A percentile compares a stretch with the other conserved stretches of the same genome.
These are phyloP conservation scores for Oxyscelio sp. DNA, from an alignment of 2,888 invertebrate genomes.

Conservation along the genomic window DNA sequence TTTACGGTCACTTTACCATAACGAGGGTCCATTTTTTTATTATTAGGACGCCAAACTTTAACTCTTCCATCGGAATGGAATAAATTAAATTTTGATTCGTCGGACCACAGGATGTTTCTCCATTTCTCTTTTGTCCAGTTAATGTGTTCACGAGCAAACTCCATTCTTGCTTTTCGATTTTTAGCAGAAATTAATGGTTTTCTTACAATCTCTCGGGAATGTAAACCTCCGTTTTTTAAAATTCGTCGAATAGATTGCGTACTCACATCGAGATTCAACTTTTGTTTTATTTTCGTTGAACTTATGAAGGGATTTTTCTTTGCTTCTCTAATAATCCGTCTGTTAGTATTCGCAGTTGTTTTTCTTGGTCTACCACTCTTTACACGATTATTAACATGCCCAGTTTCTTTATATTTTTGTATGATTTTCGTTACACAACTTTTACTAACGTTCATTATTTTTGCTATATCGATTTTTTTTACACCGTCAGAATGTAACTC, in stretches of 20 bases:
- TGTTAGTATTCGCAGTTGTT: not conserved
- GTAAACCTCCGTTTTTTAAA: conserved; percentile 6
- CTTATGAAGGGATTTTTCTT: conserved; percentile 20
- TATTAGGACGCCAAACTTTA: conserved; percentile 24
- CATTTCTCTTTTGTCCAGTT: conserved; percentile 10
- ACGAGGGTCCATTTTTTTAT: not conserved
- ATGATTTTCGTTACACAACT: conserved; percentile 19
- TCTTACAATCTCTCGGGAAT: conserved; percentile 17
- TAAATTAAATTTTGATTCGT: conserved; percentile 32
- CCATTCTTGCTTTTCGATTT: conserved; percentile 27
- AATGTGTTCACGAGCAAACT: conserved; percentile 18
- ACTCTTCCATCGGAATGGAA: conserved; percentile 19
- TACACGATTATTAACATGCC: conserved; percentile 14
- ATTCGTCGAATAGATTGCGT: conserved; percentile 14
- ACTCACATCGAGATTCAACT: conserved; percentile 10
- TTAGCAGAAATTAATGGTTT: too few relatives aligned
- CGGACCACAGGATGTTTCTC: conserved; percentile 11
- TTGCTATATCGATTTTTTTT: conserved; percentile 13
- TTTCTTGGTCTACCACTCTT: not conserved
- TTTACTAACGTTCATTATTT: conserved; percentile 7
- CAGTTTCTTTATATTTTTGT: conserved; percentile 23
- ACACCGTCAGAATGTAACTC: conserved; percentile 17
- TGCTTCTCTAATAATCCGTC: conserved; percentile 13
- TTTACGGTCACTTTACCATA: too few relatives aligned
- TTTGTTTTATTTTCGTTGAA: conserved; percentile 15